Evolutionary conservation across 2,113 vertebrate species (phyloP).

Genomic region (Eurypyga helias): DNA sequence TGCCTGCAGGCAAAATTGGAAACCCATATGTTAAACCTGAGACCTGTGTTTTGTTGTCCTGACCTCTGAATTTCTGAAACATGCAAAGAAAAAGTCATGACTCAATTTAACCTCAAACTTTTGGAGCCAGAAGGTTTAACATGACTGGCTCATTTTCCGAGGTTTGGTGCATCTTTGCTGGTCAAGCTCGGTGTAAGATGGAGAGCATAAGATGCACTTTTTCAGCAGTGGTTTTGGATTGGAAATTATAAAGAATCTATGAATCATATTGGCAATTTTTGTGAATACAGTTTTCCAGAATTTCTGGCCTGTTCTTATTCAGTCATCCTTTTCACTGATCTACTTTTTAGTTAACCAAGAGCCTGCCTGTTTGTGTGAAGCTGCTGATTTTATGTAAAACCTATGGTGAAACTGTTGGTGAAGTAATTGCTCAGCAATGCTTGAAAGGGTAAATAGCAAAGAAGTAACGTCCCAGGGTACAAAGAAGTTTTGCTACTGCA

Average conservation of each 20-base stretch:
- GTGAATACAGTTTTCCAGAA: neutral
- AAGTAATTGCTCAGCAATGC: neutral
- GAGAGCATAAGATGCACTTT: neutral
- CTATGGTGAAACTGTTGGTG: neutral
- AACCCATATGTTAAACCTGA: neutral
- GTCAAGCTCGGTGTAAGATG: neutral
- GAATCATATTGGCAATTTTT: neutral
- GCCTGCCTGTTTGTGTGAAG: neutral
- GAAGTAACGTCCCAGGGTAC: neutral
- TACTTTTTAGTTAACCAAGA: neutral
- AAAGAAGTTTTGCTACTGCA: neutral
- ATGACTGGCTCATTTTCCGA: neutral
- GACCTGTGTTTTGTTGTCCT: neutral
- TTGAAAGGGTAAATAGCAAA: neutral
- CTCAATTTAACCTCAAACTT: neutral
- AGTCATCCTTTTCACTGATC: neutral
- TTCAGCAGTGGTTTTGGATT: neutral
- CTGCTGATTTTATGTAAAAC: constrained; percentile 29
- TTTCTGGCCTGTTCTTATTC: neutral
- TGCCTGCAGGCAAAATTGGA: neutral
- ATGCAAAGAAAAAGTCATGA: neutral
- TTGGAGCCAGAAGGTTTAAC: neutral
- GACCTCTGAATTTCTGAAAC: neutral
- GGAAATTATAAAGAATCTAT: neutral
- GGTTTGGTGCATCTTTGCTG: neutral